Evolutionary conservation across 64 coral and sea anemone genomes (phyloP), one percentile per base, ranked within the genome.

Genomic region (Anthopleura sola): DNA sequence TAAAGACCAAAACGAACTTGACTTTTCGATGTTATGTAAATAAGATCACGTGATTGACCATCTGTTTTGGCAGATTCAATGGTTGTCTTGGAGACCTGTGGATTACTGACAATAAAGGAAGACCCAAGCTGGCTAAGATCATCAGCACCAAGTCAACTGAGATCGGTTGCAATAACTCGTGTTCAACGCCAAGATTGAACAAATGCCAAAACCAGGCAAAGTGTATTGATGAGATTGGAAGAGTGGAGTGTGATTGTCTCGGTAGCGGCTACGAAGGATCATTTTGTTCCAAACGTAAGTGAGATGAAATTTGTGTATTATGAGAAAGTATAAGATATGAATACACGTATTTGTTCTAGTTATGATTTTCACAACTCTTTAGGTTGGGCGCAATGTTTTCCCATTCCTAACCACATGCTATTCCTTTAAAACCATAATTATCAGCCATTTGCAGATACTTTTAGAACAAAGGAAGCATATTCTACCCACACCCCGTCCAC

Each of bases 201-300:
- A 80, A 46, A 68, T 90, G 89, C 68, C 53, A 68, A 81, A 31
- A 90, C 26, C 20, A 66, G 6, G 89, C 83, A 33, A 40, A 26
- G 13, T 90, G 89, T 26, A 69, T 81, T 32, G 89, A 85, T 36
- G 68, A 77, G 74, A 77, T 90, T 11, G 82, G 51, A 66, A 54
- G 23, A 18, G 39, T 76, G 69, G 74, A 78, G 37, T 90, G 89
- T 29, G 74, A 85, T 60, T 90, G 89, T 86, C 14, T 75, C 40
- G 55, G 51, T 48, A 86, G 66, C 85, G 89, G 83, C 28, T 90
- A 90, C 28, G 83, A 91, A 80, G 89, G 89, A 53, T 2, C 21
- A 47, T 21, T 79, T 1, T 79, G 76, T 44, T 79, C 76, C 17
- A 33, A 79, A 79, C 38, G 76, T 79, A 48, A 23, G 76, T 79